These are phyloP conservation scores for Crocidura indochinensis DNA, from an alignment of 2,797 vertebrate genomes.

Conservation along the genomic window DNA sequence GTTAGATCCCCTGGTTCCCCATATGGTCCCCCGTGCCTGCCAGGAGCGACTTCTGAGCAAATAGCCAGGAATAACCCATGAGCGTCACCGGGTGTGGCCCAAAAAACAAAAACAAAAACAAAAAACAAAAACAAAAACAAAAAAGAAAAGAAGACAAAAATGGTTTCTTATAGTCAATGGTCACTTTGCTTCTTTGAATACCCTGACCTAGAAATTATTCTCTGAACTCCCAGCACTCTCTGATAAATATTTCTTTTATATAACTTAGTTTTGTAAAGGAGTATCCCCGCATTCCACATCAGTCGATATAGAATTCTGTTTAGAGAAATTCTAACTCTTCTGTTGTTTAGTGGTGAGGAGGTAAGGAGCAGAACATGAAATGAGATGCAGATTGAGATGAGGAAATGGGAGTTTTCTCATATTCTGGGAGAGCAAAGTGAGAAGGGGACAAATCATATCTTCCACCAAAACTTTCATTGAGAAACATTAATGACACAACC, in stretches of 20 bases:
- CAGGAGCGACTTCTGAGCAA: no score
- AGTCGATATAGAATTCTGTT: background rate
- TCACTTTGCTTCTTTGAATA: slow-evolving; percentile 29
- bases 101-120: no score
- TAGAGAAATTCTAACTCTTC: background rate
- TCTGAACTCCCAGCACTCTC: slow-evolving; percentile 1
- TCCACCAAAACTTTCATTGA: background rate
- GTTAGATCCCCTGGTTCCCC: no score
- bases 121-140: no score
- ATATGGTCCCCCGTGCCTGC: no score
- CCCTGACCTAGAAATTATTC: slow-evolving; percentile 6
- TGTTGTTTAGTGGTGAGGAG: background rate
- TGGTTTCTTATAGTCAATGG: background rate
- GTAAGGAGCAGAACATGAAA: background rate
- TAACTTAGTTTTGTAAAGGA: slow-evolving; percentile 4
- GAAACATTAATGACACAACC: background rate
- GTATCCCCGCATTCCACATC: background rate
- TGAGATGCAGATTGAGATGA: background rate
- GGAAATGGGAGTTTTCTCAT: background rate
- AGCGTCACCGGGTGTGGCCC: no score
- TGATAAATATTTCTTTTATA: background rate
- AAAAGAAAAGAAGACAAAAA: background rate
- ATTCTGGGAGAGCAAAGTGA: background rate
- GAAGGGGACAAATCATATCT: background rate
- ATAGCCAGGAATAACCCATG: no score